phyloP scores from a whole-genome alignment of 2,113 vertebrate genomes.

The Ondatra zibethicus region DNA sequence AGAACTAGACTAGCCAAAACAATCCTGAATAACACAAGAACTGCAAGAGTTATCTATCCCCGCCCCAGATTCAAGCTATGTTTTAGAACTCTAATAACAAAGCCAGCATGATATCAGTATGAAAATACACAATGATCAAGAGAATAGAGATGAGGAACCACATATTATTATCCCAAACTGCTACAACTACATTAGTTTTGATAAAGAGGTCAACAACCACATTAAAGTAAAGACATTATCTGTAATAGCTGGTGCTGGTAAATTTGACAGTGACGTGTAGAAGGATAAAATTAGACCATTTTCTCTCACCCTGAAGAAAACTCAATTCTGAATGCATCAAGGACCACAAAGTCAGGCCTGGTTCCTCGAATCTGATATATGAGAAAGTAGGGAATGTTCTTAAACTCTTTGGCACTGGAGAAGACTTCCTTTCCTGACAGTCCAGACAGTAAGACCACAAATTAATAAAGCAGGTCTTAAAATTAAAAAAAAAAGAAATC shows the following conservation, averaged over 20 bases:
- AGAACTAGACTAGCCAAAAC: not conserved
- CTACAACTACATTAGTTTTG: not conserved
- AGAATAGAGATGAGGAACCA: not conserved
- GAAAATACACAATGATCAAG: not conserved
- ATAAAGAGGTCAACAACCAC: not conserved
- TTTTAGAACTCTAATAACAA: not conserved
- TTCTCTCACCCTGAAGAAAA: not conserved
- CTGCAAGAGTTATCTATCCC: not conserved
- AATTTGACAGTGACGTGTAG: not conserved
- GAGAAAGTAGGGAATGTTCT: not conserved
- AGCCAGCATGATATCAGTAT: not conserved
- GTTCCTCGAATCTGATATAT: not conserved
- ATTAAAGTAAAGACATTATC: not conserved
- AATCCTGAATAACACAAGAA: not conserved
- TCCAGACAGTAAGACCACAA: not conserved
- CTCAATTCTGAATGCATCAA: not conserved
- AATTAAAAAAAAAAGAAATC: not conserved
- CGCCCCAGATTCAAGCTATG: not conserved
- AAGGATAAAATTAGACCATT: not conserved
- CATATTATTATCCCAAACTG: not conserved
- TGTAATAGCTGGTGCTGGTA: not conserved
- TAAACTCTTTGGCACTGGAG: not conserved
- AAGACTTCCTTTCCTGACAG: not conserved
- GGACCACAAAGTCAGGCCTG: not conserved
- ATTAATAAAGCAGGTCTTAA: not conserved